Conservation (phyloP, 92 coral and sea anemone species). For the Scolanthus callimorphus region DNA sequence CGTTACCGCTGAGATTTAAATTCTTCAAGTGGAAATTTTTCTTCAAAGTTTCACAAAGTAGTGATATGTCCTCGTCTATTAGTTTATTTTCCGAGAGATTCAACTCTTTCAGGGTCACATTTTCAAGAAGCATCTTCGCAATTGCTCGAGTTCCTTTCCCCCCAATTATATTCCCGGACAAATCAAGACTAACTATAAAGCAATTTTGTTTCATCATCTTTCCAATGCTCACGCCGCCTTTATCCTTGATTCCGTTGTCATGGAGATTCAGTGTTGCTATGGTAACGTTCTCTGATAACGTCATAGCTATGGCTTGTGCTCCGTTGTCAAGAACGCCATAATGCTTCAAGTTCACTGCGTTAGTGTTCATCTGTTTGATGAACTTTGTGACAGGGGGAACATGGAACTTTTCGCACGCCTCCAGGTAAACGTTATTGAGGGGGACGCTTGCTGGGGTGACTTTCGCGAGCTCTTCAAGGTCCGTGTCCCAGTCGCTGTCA, state of each 20-base stretch:
- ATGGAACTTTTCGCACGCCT: conserved; percentile 29
- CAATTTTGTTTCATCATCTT: conserved; percentile 38
- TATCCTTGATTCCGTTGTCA: conserved; percentile 43
- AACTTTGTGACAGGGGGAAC: conserved; percentile 40
- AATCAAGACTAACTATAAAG: conserved; percentile 39
- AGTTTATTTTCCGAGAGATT: conserved; percentile 40
- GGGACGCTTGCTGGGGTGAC: neutral
- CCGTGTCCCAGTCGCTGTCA: conserved; percentile 47
- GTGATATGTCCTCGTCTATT: conserved; percentile 26
- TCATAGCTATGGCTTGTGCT: conserved; percentile 24
- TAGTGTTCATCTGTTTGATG: conserved; percentile 31
- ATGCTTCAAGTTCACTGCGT: conserved; percentile 41
- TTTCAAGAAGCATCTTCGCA: conserved; percentile 29
- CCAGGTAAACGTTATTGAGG: conserved; percentile 15
- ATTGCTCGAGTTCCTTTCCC: conserved; percentile 33
- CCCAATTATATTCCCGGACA: conserved; percentile 55
- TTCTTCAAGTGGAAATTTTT: conserved; percentile 37
- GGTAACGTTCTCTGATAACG: conserved; percentile 38
- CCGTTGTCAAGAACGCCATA: conserved; percentile 52
- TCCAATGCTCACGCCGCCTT: conserved; percentile 33
- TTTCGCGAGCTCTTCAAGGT: conserved; percentile 29
- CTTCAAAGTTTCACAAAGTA: conserved; percentile 28
- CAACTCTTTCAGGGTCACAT: conserved; percentile 30
- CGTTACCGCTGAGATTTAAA: conserved; percentile 39
- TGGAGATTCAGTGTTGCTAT: conserved; percentile 60